Conservation (phyloP, 1,140 invertebrate genomes). For the Lamellibrachia luymesi region DNA sequence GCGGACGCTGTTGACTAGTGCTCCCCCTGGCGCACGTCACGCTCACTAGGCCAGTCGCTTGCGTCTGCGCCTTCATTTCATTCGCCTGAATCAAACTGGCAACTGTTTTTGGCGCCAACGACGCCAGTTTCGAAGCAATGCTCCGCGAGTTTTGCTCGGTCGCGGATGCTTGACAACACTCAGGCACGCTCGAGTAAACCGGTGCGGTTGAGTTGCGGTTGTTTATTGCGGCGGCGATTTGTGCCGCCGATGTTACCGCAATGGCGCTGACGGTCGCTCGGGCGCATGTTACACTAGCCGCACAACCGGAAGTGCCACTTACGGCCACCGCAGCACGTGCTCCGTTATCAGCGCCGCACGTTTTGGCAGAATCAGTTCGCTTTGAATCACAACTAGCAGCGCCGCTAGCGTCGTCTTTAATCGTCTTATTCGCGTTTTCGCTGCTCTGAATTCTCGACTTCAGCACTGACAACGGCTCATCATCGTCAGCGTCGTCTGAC, state of each 20-base stretch:
- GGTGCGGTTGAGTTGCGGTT: background rate
- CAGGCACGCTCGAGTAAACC: background rate
- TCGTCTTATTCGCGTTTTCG: background rate
- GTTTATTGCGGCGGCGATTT: background rate
- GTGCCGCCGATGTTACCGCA: background rate
- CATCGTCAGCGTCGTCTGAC: background rate
- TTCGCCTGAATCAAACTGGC: background rate
- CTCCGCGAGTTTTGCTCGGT: background rate
- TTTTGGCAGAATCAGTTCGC: background rate
- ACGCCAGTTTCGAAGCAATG: background rate
- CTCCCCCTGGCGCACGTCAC: background rate
- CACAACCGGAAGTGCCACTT: background rate
- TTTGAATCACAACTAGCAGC: background rate
- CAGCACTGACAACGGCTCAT: background rate
- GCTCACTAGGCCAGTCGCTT: background rate
- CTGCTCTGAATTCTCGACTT: background rate
- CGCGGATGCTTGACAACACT: background rate
- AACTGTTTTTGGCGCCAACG: background rate
- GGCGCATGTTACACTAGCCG: background rate
- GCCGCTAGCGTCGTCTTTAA: background rate
- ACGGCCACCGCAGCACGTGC: background rate
- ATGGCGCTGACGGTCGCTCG: background rate
- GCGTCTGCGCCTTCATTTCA: background rate
- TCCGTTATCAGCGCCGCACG: background rate
- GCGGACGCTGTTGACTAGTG: background rate